Percentiles rank a stretch among this genome's conserved stretches.
Conservation (phyloP, 2,113 vertebrate species). For the Ornithorhynchus anatinus region DNA sequence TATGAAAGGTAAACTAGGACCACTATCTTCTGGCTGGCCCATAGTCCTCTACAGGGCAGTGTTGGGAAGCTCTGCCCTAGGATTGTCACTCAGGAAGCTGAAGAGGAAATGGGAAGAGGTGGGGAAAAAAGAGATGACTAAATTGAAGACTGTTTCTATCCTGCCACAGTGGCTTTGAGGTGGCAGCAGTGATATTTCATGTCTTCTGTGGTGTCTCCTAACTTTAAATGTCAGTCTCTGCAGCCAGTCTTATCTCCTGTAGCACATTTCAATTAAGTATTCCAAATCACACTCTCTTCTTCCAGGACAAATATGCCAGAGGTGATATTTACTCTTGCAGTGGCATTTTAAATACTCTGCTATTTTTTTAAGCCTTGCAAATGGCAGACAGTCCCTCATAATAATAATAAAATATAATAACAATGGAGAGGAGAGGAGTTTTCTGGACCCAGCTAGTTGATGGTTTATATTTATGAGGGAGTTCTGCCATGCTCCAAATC, state of each 20-base stretch:
- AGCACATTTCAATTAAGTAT: constrained; percentile 83
- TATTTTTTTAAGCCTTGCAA: constrained; percentile 4
- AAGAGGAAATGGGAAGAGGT: not conserved
- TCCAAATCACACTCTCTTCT: constrained; percentile 69
- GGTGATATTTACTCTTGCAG: constrained; percentile 73
- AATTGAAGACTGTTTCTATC: constrained; percentile 45
- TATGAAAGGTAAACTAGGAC: no score
- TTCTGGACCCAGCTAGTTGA: constrained; percentile 18
- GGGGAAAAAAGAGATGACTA: not conserved
- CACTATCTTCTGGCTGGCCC: no score
- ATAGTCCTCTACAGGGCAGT: no score
- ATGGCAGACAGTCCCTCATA: constrained; percentile 23
- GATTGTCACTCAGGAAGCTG: not conserved
- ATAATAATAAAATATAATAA: constrained; percentile 48
- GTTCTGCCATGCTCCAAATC: not conserved
- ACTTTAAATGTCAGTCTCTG: constrained; percentile 78
- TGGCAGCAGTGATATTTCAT: constrained; percentile 70
- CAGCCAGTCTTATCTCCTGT: constrained; percentile 71
- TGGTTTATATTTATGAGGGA: constrained; percentile 45
- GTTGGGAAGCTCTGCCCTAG: no score
- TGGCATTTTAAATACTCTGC: constrained; percentile 66
- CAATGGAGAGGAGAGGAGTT: constrained; percentile 23
- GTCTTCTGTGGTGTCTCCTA: constrained; percentile 65
- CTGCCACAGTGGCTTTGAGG: constrained; percentile 59
- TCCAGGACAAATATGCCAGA: constrained; percentile 71